phyloP scores from a whole-genome alignment of 2,113 vertebrate genomes.

The Apodemus speciosus region DNA sequence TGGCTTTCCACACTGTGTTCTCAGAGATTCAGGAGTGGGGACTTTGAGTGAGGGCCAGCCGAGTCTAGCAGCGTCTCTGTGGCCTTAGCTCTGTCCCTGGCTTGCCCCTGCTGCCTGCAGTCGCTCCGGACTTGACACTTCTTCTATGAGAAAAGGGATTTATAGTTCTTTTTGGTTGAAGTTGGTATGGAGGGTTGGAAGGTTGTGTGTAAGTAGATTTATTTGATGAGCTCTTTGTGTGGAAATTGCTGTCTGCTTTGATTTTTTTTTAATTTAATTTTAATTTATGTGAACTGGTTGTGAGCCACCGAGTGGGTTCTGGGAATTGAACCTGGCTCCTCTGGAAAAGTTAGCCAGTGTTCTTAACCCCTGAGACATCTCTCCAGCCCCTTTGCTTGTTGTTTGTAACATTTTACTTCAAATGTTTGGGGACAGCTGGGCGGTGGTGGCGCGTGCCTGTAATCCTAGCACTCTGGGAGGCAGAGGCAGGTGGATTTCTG shows the following conservation, averaged over 20 bases:
- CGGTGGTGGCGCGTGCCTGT: too few species aligned
- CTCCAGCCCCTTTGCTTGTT: neutral
- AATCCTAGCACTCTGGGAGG: too few species aligned
- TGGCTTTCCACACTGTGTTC: neutral
- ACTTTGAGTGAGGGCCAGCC: neutral
- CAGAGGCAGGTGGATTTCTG: too few species aligned
- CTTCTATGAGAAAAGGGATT: neutral
- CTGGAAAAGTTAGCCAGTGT: neutral
- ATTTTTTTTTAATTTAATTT: neutral
- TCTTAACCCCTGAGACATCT: neutral
- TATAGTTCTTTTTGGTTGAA: slow-evolving; percentile 6
- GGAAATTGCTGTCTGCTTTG: neutral
- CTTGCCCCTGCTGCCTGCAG: neutral
- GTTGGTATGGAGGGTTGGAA: neutral
- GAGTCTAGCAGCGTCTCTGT: neutral
- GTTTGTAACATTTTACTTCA: slow-evolving; percentile 21
- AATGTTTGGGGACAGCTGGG: neutral
- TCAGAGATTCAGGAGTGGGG: neutral
- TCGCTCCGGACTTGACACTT: neutral
- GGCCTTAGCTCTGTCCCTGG: neutral
- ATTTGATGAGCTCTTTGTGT: neutral
- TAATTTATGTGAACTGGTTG: neutral
- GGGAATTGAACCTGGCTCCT: neutral
- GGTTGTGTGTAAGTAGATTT: neutral
- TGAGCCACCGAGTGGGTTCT: neutral